A percentile compares a stretch with the other conserved stretches of the same genome.
These are phyloP conservation scores for Oncorhynchus clarkii DNA, from an alignment of 2,113 vertebrate genomes.

Conservation along the genomic window DNA sequence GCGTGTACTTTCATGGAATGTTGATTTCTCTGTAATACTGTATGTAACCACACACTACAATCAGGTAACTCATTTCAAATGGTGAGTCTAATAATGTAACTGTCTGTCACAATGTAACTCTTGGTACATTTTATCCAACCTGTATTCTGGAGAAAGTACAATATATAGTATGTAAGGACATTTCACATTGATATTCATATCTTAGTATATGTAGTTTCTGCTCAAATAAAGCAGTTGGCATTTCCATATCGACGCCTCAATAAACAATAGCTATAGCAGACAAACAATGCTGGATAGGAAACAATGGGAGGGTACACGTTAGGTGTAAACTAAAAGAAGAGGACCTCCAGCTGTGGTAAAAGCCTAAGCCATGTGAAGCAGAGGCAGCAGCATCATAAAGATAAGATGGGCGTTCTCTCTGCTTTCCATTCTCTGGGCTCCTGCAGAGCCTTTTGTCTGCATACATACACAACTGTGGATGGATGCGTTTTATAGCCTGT, in stretches of 20 bases:
- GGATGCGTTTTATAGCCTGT: slow-evolving; percentile 60
- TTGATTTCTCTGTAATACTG: too few species aligned
- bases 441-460: slow-evolving; percentile 51
- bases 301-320: slow-evolving; percentile 27
- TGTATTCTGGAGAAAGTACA: background rate
- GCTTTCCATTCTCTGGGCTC: slow-evolving; percentile 39
- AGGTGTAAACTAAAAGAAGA: slow-evolving; percentile 1
- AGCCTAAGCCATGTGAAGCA: slow-evolving; percentile 6
- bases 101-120: background rate
- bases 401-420: slow-evolving; percentile 50
- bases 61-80: too few species aligned
- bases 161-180: too few species aligned
- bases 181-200: background rate
- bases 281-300: slow-evolving; percentile 17
- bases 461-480: slow-evolving; percentile 43
- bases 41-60: too few species aligned
- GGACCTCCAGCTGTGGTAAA: slow-evolving; percentile 38
- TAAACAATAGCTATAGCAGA: slow-evolving; percentile 15
- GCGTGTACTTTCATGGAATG: too few species aligned
- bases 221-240: slow-evolving; percentile 6
- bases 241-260: slow-evolving; percentile 2
- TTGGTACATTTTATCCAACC: background rate
- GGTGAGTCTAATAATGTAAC: too few species aligned
- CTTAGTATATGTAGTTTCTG: background rate
- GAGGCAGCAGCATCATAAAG: slow-evolving; percentile 53